Evolutionary conservation across 23 tunicate species (phyloP).

Genomic region (Diplosoma virens): DNA sequence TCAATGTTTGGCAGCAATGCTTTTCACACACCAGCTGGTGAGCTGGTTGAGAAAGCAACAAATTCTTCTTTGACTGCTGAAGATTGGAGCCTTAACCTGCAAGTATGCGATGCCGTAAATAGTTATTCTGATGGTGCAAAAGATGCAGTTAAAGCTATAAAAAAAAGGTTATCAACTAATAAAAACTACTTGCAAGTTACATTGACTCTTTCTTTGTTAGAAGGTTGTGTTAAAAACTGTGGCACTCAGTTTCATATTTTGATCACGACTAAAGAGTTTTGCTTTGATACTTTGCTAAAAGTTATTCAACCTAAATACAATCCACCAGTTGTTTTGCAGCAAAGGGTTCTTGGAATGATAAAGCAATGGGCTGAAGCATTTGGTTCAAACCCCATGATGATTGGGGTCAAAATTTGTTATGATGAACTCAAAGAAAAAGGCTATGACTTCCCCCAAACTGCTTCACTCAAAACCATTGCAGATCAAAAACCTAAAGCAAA

Average conservation of each 20-base stretch:
- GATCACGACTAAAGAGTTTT: constrained; percentile 70
- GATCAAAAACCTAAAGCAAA: neutral
- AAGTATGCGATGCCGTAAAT: constrained; percentile 60
- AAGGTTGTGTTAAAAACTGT: constrained; percentile 82
- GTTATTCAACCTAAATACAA: constrained; percentile 55
- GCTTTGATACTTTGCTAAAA: constrained; percentile 55
- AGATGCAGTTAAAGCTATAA: constrained; percentile 85
- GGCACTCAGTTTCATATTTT: constrained; percentile 52
- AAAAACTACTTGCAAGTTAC: constrained; percentile 56
- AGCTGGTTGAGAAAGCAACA: constrained; percentile 81
- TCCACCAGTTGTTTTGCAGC: constrained; percentile 56
- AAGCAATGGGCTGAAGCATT: constrained; percentile 71
- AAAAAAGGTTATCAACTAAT: constrained; percentile 58
- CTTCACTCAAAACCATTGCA: constrained; percentile 6
- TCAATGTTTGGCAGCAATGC: constrained; percentile 80
- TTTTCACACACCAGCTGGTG: constrained; percentile 76
- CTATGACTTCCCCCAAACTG: constrained; percentile 33
- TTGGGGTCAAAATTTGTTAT: constrained; percentile 50
- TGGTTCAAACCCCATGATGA: constrained; percentile 42
- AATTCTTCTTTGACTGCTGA: constrained; percentile 36
- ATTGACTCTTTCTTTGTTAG: constrained; percentile 62
- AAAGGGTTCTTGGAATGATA: constrained; percentile 68
- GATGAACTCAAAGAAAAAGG: constrained; percentile 63
- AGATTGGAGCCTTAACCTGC: constrained; percentile 68
- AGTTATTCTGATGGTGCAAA: constrained; percentile 82